Evolutionary conservation across 2,888 invertebrate species (phyloP), one percentile per base, ranked within the genome.

Genomic region (Hymenopus coronatus): DNA sequence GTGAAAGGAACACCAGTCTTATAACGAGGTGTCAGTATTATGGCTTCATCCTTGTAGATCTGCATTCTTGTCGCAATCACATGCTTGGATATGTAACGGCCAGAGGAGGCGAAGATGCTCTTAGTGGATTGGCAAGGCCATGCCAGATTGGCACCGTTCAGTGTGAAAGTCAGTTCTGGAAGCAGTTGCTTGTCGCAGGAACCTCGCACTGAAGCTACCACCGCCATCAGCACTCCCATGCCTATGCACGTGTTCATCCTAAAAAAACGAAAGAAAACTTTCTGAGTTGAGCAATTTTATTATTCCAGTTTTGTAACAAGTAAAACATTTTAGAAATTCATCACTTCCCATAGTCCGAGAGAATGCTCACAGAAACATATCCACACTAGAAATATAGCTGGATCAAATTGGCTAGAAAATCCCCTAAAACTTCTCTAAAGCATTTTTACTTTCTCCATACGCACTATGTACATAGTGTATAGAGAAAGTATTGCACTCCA

Each of bases 51-150:
- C 85, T 94, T 94, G 92, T 93, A 94, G 90, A 96, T 93, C 91
- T 95, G 95, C n/a, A 94, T 94, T 82, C 96, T 93, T 4, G 95
- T 96, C 3, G 94, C 94, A 89, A 96, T 95, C 82, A 96, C 93
- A 92, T 96, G 95, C 90, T 94, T 94, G 86, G 95, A 93, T 84
- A 94, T 93, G 93, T 95, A 96, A 82, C 94, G 93, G 3, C 95
- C 95, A 1, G 94, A 94, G 85, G 93, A 94, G 87, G 94, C 93
- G 92, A 94, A 96, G 91, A 95, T 94, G 91, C 93, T 94, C 91
- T 94, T 95, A 28, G 95, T 95, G 84, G 94, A 94, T 2, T 93
- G 92, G 91, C 95, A 95, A n/a, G 95, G 95, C 95, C 95, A 95
- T 25, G 82, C 93, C 54, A 95, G 91, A 88, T 92, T 91, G 70